Evolutionary conservation across 2,888 invertebrate species (phyloP).

Genomic region (Calameuta idolon): DNA sequence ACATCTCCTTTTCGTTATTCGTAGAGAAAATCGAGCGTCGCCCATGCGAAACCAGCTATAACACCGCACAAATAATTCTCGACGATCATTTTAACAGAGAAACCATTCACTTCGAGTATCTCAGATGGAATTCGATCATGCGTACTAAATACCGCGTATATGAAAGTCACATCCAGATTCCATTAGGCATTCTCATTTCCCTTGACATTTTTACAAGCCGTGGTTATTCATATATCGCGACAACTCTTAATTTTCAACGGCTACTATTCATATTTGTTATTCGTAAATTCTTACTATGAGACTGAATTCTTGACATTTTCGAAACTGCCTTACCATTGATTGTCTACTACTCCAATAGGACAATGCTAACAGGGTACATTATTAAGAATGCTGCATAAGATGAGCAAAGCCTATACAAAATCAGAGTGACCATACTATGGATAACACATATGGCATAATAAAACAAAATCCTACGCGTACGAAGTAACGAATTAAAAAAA

Average conservation of each 20-base stretch:
- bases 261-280: background rate
- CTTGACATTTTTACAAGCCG: background rate
- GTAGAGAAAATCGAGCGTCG: slow-evolving; percentile 50
- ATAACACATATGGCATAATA: background rate
- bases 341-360: background rate
- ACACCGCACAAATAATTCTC: slow-evolving; percentile 26
- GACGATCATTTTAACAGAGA: background rate
- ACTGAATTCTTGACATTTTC: background rate
- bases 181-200: background rate
- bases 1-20: slow-evolving; percentile 14
- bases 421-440: background rate
- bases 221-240: background rate
- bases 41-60: slow-evolving; percentile 47
- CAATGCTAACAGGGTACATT: background rate
- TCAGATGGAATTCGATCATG: background rate
- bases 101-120: background rate
- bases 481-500: background rate
- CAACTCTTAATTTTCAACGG: background rate
- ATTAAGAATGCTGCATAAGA: background rate
- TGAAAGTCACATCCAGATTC: background rate
- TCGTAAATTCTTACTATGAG: background rate
- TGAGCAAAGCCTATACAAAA: background rate
- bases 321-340: background rate
- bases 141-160: background rate
- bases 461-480: background rate